phyloP scores from a whole-genome alignment of 2,113 vertebrate genomes.

The Furnarius figulus region DNA sequence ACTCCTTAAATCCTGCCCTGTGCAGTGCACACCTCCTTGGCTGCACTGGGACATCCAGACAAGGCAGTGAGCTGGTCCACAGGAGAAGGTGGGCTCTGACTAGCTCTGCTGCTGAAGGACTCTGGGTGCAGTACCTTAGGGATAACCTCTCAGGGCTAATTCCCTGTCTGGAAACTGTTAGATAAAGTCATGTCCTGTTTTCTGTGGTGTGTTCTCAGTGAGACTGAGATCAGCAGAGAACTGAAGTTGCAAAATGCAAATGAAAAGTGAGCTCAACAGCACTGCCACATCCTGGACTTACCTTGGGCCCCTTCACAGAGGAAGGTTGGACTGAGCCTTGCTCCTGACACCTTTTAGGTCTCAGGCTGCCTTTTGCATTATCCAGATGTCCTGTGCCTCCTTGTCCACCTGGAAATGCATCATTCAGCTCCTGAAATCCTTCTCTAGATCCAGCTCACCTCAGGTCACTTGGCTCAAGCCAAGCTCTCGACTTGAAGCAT shows the following conservation, averaged over 20 bases:
- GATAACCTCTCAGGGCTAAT: background rate
- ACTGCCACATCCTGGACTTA: background rate
- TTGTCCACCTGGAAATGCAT: background rate
- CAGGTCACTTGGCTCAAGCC: background rate
- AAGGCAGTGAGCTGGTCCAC: background rate
- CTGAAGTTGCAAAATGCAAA: background rate
- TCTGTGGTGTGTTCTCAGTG: background rate
- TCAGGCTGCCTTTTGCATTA: background rate
- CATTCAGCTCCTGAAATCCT: background rate
- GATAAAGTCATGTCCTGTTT: background rate
- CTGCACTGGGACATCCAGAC: background rate
- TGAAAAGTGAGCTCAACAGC: background rate
- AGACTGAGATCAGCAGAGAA: background rate
- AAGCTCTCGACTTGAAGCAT: background rate
- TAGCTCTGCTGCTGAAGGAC: background rate
- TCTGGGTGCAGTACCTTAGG: background rate
- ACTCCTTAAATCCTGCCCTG: background rate
- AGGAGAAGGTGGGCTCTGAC: background rate
- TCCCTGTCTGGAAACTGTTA: background rate
- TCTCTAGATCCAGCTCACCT: background rate
- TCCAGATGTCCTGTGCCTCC: background rate
- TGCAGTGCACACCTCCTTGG: background rate
- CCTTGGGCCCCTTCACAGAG: background rate
- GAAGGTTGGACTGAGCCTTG: background rate
- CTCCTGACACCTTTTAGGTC: background rate